Evolutionary conservation across 2,113 vertebrate genomes (phyloP), one percentile per base, ranked within the genome.

Genomic region (Todiramphus chloris): DNA sequence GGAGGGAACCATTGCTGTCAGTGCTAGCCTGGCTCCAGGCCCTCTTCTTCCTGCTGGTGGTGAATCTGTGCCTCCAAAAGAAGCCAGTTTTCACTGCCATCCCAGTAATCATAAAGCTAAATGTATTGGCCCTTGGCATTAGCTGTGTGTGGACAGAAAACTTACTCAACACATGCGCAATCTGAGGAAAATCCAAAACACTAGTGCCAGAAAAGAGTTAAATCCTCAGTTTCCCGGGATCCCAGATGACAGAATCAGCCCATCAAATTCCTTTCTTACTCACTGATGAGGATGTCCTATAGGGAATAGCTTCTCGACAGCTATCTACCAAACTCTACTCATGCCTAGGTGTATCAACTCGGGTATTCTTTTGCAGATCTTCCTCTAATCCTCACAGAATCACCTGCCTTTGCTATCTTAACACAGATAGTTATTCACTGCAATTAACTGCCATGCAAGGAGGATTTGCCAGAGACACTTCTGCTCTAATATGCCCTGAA

Each of bases 11-110:
- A 35, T 25, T 82, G 66, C 66, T 87, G 66, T 53, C 0, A 0
- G 60, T 0, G 0, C 20, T 91, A 79, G 35, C 55, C 56, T 95
- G 93, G 93, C 83, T 82, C 39, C 39, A 73, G 31, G 44, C 74
- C 62, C 30, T 95, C 44, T 10, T 92, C 23, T 33, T 95, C 70
- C 81, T 91, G 62, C 66, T 97, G 83, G 27, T 78, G 87, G 48
- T 39, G 48, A 89, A 84, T 87, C 87, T 91, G 83, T 1, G 3
- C 27, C 53, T 87, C 53, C 81, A 58, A 62, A 92, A 89, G 58
- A 82, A 87, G 73, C 48, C 69, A 89, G 30, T 31, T 96, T 95
- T 89, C 89, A 58, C 35, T 87, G 77, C 24, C 82, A 0, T 60
- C 30, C 39, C 75, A 18, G 33, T 79, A 62, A 85, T 72, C 66